Evolutionary conservation across 2,113 vertebrate species (phyloP).

Genomic region (Dolichallabes microphthalmus): DNA sequence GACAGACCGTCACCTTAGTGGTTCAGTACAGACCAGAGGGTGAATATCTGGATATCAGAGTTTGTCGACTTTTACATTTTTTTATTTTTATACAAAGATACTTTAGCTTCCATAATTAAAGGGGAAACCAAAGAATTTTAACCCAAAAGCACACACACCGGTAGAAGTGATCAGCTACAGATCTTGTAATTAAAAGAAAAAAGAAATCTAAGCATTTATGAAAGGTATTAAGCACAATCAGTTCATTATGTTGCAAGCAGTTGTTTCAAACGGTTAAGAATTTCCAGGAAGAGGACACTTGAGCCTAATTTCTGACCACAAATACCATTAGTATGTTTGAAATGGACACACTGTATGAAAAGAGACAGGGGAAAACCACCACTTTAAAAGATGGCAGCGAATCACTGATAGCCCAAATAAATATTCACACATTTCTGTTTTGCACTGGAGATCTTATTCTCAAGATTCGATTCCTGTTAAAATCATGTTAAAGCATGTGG

Average conservation of each 20-base stretch:
- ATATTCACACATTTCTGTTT: background rate
- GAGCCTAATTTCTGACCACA: background rate
- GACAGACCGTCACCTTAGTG: constrained; percentile 91
- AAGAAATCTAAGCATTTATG: background rate
- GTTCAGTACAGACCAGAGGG: constrained; percentile 96
- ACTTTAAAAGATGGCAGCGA: background rate
- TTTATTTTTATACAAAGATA: no score
- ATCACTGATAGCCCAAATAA: background rate
- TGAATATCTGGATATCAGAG: constrained; percentile 65
- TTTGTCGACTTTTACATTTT: background rate
- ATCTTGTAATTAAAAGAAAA: background rate
- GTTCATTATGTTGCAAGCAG: background rate
- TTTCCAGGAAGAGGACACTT: background rate
- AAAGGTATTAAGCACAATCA: background rate
- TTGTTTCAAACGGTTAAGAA: background rate
- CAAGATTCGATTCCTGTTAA: background rate
- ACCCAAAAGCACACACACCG: background rate
- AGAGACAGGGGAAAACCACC: background rate
- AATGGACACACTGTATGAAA: background rate
- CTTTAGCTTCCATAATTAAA: background rate
- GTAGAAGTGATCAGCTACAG: background rate
- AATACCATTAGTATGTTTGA: background rate
- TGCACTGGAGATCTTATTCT: background rate
- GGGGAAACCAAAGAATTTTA: background rate
- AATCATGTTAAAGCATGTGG: background rate